Base-by-base conservation (phyloP, 2,797 vertebrate genomes). In the Tangara arthus region DNA sequence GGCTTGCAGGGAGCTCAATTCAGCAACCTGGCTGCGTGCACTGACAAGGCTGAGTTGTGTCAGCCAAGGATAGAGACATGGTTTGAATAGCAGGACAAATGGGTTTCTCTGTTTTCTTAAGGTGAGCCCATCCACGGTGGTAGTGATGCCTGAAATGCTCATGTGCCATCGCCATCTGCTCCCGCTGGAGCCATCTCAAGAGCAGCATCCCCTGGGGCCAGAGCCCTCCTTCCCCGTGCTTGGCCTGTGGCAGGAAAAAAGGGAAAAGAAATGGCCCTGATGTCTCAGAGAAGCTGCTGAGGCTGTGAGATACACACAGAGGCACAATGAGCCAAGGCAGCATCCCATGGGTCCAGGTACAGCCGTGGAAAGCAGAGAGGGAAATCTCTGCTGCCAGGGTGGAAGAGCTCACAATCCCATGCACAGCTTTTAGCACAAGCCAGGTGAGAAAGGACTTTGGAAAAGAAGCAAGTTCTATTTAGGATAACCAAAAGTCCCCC, bases 21-120 rank as follows among this genome's bases (percentile, higher is more conserved):
- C 76, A 16, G 56, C 5, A 0, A 1, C 1, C 1, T 17, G 49
- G 65, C 57, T 9, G 9, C 10, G 4, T 63, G 1, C 11, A 6
- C 46, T 32, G 30, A 53, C 3, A 0, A 34, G 63, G 42, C 72
- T 65, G 86, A 6, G 84, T 1, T 41, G 78, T 77, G 86, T 73
- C 93, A 94, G 80, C 82, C 15, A 1, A 61, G 73, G 49, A 21
- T 0, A 50, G 4, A 66, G 86, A 91, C 93, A 79, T 1, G 60
- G 56, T 82, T 94, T 70, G 86, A 56, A 46, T 8, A 64, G 81
- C 8, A 90, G 86, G 78, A 90, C 94, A 95, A 95, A 97, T 89
- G 92, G 65, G 68, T 66, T 88, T 63, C 85, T 69, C 77, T 93
- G 93, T 88, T 95, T 57, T 42, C 90, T 55, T 75, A 37, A 94